phyloP scores from a whole-genome alignment of 2,888 invertebrate genomes.

The Lasioglossum malachurum region DNA sequence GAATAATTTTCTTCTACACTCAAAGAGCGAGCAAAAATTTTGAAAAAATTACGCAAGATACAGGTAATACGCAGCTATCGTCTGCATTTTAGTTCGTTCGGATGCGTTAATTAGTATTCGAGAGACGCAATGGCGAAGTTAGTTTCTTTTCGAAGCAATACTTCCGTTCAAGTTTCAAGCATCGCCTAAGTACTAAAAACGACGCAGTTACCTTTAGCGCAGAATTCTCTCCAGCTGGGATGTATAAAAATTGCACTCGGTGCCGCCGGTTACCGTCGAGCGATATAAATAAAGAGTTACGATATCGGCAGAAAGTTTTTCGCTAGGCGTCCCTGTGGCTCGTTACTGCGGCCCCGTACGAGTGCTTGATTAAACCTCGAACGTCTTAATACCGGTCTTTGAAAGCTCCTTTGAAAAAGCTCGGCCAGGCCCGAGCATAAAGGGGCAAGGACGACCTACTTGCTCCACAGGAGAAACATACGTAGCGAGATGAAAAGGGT shows the following conservation, averaged over 20 bases:
- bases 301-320: conserved; percentile 26
- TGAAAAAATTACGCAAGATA: neutral
- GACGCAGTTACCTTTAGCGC: neutral
- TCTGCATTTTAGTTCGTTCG: neutral
- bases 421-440: conserved; percentile 17
- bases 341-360: conserved; percentile 30
- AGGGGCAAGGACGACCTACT: conserved; percentile 57
- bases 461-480: conserved; percentile 42
- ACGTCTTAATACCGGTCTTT: conserved; percentile 68
- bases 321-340: conserved; percentile 19
- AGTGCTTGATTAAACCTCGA: conserved; percentile 69
- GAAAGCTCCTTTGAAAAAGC: conserved; percentile 56
- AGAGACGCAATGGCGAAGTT: neutral
- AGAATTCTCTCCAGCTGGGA: neutral
- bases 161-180: neutral
- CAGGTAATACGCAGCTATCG: neutral
- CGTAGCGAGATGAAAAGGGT: conserved; percentile 16
- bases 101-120: neutral
- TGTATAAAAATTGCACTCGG: neutral
- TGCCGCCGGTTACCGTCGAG: neutral
- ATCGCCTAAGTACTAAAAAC: neutral
- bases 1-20: neutral
- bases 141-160: neutral
- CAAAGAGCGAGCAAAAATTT: neutral
- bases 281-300: conserved; percentile 2